Evolutionary conservation across 2,797 vertebrate species (phyloP).

Genomic region (Acanthiza pusilla): DNA sequence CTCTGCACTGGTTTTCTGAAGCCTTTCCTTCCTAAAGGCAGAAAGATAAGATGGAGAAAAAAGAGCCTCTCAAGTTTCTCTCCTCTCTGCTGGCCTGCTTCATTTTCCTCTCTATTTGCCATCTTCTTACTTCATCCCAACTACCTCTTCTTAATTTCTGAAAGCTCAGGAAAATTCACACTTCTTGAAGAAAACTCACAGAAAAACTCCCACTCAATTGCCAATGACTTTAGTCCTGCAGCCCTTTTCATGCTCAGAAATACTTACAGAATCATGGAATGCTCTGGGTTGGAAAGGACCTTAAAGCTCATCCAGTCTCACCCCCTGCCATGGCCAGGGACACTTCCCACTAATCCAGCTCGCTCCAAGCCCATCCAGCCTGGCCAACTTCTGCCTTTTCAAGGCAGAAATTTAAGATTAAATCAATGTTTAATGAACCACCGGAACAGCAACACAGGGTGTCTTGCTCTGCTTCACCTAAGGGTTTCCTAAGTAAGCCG

Average conservation of each 20-base stretch:
- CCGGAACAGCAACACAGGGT: not conserved
- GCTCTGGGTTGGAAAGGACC: not conserved
- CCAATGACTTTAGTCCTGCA: not conserved
- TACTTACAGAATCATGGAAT: not conserved
- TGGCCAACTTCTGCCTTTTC: not conserved
- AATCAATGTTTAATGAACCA: not conserved
- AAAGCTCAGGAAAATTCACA: not conserved
- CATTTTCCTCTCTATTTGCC: not conserved
- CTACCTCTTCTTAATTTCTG: not conserved
- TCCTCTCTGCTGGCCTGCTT: not conserved
- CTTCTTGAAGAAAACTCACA: not conserved
- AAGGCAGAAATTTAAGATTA: not conserved
- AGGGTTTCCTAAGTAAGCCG: not conserved
- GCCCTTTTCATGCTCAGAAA: not conserved
- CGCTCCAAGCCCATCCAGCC: not conserved
- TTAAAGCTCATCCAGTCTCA: not conserved
- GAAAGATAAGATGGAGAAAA: not conserved
- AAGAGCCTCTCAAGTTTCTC: not conserved
- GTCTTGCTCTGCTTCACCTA: not conserved
- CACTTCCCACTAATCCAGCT: not conserved
- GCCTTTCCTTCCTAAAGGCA: not conserved
- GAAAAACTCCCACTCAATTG: rapidly evolving
- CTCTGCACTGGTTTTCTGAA: not conserved
- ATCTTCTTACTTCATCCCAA: not conserved
- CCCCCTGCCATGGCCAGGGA: not conserved